Conservation (phyloP, 2,888 invertebrate genomes). For the Mimumesa dahlbomi region DNA sequence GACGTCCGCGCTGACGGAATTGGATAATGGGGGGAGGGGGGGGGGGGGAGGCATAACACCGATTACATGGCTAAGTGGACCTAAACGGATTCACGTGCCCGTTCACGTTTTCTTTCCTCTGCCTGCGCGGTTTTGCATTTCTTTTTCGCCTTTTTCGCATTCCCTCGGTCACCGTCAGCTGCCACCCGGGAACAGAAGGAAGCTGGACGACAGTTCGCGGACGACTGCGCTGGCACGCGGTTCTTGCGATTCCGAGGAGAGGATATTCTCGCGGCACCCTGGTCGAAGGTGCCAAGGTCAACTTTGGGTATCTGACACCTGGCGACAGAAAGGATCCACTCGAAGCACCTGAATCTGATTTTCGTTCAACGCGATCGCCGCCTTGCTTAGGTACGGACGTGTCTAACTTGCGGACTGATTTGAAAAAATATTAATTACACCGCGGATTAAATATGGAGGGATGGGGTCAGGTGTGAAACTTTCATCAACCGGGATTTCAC, state of each 20-base stretch:
- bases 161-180: background rate
- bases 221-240: slow-evolving; percentile 58
- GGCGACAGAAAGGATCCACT: background rate
- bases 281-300: slow-evolving; percentile 46
- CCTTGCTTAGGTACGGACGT: slow-evolving; percentile 41
- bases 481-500: too few relatives aligned
- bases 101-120: slow-evolving; percentile 21
- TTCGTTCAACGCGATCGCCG: slow-evolving; percentile 19
- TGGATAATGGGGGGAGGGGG: slow-evolving; percentile 72
- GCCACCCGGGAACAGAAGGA: slow-evolving; percentile 11
- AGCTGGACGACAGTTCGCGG: slow-evolving; percentile 57
- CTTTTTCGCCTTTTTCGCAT: background rate
- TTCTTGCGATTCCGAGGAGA: slow-evolving; percentile 25
- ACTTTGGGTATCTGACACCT: background rate
- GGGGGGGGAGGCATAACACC: too few relatives aligned
- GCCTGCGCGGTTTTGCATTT: slow-evolving; percentile 11
- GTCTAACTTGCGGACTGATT: too few relatives aligned
- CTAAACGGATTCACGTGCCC: slow-evolving; percentile 52
- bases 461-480: too few relatives aligned
- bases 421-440: too few relatives aligned
- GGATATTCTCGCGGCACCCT: slow-evolving; percentile 7
- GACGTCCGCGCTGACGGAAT: slow-evolving; percentile 61
- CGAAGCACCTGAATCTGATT: slow-evolving; percentile 1
- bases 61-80: slow-evolving; percentile 63
- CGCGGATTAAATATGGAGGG: too few relatives aligned